Base-by-base conservation (phyloP, 1,140 invertebrate genomes). In the Ceratoteleas bidentatus region DNA sequence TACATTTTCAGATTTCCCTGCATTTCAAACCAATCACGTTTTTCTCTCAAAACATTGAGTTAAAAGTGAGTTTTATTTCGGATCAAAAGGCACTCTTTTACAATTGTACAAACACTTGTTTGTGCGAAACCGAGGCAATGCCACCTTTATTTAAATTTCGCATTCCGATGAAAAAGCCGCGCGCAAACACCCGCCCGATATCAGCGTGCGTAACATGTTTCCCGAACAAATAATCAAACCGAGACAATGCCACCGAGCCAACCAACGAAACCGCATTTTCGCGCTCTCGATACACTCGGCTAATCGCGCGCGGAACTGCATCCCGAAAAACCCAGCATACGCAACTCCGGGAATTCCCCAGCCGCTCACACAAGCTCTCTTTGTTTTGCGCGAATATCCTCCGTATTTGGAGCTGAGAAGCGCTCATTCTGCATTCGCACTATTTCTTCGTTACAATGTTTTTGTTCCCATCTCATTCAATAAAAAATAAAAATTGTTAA, bases 301-400 rank as follows among this genome's bases (percentile, higher is more conserved):
- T 32, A 56, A 73, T 72, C 69, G 58, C 40, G 10, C 6, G 36
- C 53, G 50, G 52, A 47, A 73, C 64, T 56, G 58, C 54, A 24
- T 24, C 24, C 24, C 24, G 24, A 24, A 24, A 24, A 24, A 24
- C 24, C 24, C 24, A 24, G 24, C 4, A 24, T 24, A 24, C 47
- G 68, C 49, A 43, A 57, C 56, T 76, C 68, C 68, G 77, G 83
- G 81, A 85, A 81, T 86, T 80, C 68, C 56, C 68, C 24, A 24
- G 24, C 24, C 24, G 24, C 24, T 24, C 24, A 4, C 24, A 24
- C 24, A 24, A 24, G 24, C 24, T 24, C 24, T 24, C 24, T 24
- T 24, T 24, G 24, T 24, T 24, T 24, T 24, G 24, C 24, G 24
- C 38, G 38, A 40, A 40, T 40, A 10, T 40, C 38, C 24, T 24